These are phyloP conservation scores for Sanderia malayensis DNA, from an alignment of 30 jellyfish, hydroid and myxozoan species.

Conservation along the genomic window DNA sequence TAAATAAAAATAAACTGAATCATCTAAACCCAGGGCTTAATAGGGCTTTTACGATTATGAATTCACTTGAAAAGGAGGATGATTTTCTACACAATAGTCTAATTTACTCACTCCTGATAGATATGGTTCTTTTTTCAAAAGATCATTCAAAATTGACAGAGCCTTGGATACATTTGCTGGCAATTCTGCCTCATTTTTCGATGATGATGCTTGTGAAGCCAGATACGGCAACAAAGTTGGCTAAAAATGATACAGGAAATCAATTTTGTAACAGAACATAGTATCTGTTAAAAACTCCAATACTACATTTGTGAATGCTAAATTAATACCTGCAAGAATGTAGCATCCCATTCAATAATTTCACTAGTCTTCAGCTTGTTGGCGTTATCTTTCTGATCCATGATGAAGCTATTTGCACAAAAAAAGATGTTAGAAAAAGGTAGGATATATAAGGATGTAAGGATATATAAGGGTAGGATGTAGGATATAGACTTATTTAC, in stretches of 20 bases:
- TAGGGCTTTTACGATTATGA: no score
- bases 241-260: constrained; percentile 6
- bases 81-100: no score
- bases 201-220: constrained; percentile 17
- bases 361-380: constrained; percentile 41
- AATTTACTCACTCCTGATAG: constrained; percentile 32
- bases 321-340: constrained; percentile 52
- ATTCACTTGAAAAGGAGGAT: no score
- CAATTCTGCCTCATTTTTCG: constrained; percentile 6
- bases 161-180: background rate
- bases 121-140: background rate
- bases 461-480: no score
- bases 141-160: constrained; percentile 6
- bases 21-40: no score
- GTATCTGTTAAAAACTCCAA: background rate
- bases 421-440: background rate
- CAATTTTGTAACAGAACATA: no score
- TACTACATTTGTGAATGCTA: background rate
- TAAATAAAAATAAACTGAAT: no score
- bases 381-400: constrained; percentile 22
- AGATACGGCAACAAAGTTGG: constrained; percentile 23
- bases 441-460: no score
- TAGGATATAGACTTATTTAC: no score
- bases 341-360: constrained; percentile 80
- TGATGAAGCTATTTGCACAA: background rate